Evolutionary conservation across 2,888 invertebrate species (phyloP), one percentile per base, ranked within the genome.

Genomic region (Balanococcus diminutus): DNA sequence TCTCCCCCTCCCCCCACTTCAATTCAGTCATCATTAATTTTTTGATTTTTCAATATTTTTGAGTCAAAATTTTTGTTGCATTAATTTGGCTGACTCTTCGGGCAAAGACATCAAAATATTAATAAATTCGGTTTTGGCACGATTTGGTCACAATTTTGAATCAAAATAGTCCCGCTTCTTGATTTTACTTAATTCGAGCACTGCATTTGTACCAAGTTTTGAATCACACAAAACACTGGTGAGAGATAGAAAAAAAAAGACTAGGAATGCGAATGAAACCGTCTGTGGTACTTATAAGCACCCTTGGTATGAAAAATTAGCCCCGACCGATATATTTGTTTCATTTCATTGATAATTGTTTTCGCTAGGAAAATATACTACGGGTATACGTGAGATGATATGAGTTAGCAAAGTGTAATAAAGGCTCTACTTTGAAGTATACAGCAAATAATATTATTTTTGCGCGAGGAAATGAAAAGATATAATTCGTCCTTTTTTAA

Each of bases 381-480:
- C 9, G 2, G 9, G 42, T 42, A 42, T 51, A 51, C 51, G 51
- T 19, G 0, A 67, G 67, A 31, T 28, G 67, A 31, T 67, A 67
- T 67, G 31, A 67, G 67, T 67, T 67, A 14, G 67, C 16, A 31
- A 67, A 67, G 67, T 67, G 67, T 14, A 67, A 67, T 67, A 67
- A 67, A 67, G 67, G 67, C 67, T 28, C 67, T 31, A 14, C 31
- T 67, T 67, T 67, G 67, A 67, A 67, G 67, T 67, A 67, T 28
- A 67, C 11, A 67, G 67, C 31, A 67, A 67, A 67, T 67, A 67
- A 51, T 67, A 67, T 28, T 67, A 67, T 67, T 67, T 67, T 67
- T 67, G 67, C 67, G 31, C 67, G 67, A 25, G 28, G 67, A 67
- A 67, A 67, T 67, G 67, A 67, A 67, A 67, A 67, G 67, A 67